Evolutionary conservation across 2,888 invertebrate species (phyloP).

Genomic region (Cephus runcator): DNA sequence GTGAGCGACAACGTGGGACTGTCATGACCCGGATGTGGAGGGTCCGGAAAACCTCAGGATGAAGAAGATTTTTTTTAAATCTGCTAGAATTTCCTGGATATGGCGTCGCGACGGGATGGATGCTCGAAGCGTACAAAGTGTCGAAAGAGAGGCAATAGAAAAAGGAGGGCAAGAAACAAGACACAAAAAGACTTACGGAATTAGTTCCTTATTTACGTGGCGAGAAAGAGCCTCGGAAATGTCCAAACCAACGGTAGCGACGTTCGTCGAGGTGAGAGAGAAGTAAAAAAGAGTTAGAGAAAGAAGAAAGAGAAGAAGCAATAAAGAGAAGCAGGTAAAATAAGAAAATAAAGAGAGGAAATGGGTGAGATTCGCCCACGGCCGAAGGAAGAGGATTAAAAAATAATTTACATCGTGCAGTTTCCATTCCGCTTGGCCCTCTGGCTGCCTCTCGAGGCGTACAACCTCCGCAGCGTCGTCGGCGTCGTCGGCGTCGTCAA

Average conservation of each 20-base stretch:
- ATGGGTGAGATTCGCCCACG: background rate
- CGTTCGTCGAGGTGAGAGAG: too few relatives aligned
- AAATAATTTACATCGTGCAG: slow-evolving; percentile 53
- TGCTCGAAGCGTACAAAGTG: too few relatives aligned
- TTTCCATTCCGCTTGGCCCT: slow-evolving; percentile 35
- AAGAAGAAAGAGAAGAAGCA: too few relatives aligned
- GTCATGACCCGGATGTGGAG: too few relatives aligned
- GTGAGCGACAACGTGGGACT: slow-evolving; percentile 31
- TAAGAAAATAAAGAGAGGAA: background rate
- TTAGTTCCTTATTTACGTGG: slow-evolving; percentile 28
- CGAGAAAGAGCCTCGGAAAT: slow-evolving; percentile 21
- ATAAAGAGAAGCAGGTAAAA: too few relatives aligned
- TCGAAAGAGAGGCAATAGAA: too few relatives aligned
- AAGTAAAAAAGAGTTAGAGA: background rate
- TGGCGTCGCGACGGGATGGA: too few relatives aligned
- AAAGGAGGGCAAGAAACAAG: background rate
- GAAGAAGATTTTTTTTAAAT: background rate
- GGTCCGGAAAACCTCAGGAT: too few relatives aligned
- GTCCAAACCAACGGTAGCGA: background rate
- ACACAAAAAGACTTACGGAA: slow-evolving; percentile 13
- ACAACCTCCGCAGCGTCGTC: background rate
- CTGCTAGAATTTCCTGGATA: too few relatives aligned
- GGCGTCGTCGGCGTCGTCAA: background rate
- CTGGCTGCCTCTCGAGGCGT: background rate
- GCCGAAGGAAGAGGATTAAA: slow-evolving; percentile 46